Conservation (phyloP, 1,140 invertebrate species). For the Anadara kagoshimensis region DNA sequence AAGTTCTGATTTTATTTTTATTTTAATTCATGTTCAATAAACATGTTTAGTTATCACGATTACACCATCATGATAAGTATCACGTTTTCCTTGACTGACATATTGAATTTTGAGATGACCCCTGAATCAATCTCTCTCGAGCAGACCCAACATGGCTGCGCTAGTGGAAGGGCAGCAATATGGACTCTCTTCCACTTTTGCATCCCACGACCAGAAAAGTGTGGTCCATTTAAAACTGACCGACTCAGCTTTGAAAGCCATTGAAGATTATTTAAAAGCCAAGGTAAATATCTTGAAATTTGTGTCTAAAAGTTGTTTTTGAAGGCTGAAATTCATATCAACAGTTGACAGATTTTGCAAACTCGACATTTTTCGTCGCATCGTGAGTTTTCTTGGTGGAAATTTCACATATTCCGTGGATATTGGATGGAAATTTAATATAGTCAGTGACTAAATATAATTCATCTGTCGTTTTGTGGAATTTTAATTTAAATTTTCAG, state of each 20-base stretch:
- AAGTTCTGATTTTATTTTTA: background rate
- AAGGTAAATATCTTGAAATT: constrained; percentile 37
- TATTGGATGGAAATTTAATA: no score
- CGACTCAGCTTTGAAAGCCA: constrained; percentile 47
- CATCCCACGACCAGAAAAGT: constrained; percentile 43
- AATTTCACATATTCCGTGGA: no score
- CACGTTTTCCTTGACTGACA: background rate
- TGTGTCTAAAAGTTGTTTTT: constrained; percentile 13
- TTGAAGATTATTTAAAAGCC: constrained; percentile 49
- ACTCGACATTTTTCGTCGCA: constrained; percentile 32
- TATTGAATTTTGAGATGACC: constrained; percentile 19
- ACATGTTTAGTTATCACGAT: background rate
- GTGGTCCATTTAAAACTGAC: constrained; percentile 52
- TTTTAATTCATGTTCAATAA: background rate
- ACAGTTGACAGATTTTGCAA: constrained; percentile 13
- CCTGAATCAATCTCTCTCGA: constrained; percentile 18
- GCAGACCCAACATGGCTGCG: constrained; percentile 50
- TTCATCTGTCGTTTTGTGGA: no score
- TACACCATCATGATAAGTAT: background rate
- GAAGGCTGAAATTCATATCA: background rate
- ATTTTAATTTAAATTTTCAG: no score
- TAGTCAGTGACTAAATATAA: no score
- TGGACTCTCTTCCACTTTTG: constrained; percentile 47
- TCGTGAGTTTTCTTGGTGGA: background rate
- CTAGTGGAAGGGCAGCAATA: constrained; percentile 51